Evolutionary conservation across 2,797 vertebrate species (phyloP).

Genomic region (Hapalemur alaotrensis): DNA sequence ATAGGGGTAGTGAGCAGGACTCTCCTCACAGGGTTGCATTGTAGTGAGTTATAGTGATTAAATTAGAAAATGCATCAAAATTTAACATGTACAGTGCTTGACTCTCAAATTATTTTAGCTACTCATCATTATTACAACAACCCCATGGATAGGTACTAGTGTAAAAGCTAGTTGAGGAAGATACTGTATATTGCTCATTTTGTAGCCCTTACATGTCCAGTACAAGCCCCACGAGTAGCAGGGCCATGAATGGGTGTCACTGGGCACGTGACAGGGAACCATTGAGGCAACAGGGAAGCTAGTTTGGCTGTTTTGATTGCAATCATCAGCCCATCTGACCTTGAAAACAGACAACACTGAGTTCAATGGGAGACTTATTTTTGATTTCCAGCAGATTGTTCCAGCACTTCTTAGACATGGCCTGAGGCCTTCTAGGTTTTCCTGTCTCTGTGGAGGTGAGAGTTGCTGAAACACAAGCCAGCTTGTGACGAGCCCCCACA

Average conservation of each 20-base stretch:
- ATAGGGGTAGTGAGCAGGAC: not conserved
- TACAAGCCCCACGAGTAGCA: not conserved
- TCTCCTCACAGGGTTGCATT: not conserved
- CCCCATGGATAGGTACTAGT: not conserved
- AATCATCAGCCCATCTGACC: not conserved
- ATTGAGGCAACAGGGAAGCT: not conserved
- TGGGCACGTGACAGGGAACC: not conserved
- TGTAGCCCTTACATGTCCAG: not conserved
- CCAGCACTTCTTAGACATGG: not conserved
- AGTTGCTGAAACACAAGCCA: not conserved
- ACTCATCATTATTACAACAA: not conserved
- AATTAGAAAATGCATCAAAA: not conserved
- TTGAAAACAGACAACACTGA: constrained; percentile 17
- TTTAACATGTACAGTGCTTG: not conserved
- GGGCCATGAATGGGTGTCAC: not conserved
- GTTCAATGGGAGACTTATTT: not conserved
- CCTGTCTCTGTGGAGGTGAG: not conserved
- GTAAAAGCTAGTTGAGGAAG: not conserved
- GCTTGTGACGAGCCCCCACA: not conserved
- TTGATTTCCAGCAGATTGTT: not conserved
- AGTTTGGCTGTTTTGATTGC: not conserved
- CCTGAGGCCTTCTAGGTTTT: not conserved
- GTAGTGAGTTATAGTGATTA: not conserved
- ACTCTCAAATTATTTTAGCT: not conserved
- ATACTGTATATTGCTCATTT: not conserved